Conservation (phyloP, 1,140 invertebrate species). For the Pogonus chalceus region DNA sequence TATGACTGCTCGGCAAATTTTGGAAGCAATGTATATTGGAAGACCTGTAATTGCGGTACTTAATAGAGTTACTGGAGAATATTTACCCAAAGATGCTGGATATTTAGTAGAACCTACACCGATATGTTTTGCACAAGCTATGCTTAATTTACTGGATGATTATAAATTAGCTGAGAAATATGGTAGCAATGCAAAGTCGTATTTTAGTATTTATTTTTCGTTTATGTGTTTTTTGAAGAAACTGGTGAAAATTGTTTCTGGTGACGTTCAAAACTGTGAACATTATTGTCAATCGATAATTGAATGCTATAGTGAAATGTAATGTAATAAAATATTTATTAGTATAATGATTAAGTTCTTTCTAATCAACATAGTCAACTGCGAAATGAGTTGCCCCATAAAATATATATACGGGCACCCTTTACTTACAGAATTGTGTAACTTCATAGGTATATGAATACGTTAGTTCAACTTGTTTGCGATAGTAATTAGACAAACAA, state of each 20-base stretch:
- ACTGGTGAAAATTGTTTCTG: not conserved
- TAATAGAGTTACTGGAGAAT: not conserved
- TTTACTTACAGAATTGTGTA: too few relatives aligned
- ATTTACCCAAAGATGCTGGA: not conserved
- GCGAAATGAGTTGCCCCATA: too few relatives aligned
- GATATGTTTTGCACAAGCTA: not conserved
- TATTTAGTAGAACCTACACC: not conserved
- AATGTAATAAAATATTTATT: too few relatives aligned
- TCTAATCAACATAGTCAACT: too few relatives aligned
- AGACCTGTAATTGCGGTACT: not conserved
- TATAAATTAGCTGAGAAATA: not conserved
- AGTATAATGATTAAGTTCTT: too few relatives aligned
- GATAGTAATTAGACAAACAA: too few relatives aligned
- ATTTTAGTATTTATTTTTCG: not conserved
- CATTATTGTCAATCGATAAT: too few relatives aligned
- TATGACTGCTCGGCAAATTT: not conserved
- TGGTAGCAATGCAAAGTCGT: not conserved
- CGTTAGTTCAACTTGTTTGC: too few relatives aligned
- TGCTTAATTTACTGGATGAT: not conserved
- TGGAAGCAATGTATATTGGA: not conserved
- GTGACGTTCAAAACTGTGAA: not conserved
- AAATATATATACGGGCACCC: too few relatives aligned
- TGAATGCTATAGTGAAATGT: too few relatives aligned
- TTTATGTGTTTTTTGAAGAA: not conserved
- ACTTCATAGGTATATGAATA: too few relatives aligned